These are phyloP conservation scores for Ailuropoda melanoleuca DNA, from an alignment of 2,113 vertebrate species.

Conservation along the genomic window DNA sequence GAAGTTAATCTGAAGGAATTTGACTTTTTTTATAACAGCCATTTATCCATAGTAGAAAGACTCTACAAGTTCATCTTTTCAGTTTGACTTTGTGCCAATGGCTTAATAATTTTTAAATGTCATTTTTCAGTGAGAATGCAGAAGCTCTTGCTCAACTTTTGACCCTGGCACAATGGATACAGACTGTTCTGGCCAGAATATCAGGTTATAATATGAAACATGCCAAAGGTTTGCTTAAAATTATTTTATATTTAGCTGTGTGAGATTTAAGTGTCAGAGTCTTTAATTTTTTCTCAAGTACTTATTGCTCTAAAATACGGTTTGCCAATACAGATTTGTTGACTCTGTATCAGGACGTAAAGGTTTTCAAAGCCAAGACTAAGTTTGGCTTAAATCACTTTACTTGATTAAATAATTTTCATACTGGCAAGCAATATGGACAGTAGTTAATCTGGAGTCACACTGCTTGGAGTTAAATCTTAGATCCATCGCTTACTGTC, in stretches of 20 bases:
- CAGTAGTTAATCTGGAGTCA: conserved; percentile 25
- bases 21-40: not conserved
- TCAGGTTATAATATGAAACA: conserved; percentile 88
- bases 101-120: conserved; percentile 74
- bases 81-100: conserved; percentile 37
- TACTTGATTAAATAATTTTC: conserved; percentile 10
- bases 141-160: conserved; percentile 93
- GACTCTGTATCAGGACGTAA: not conserved
- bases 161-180: conserved; percentile 93
- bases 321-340: conserved; percentile 30
- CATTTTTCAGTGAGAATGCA: conserved; percentile 88
- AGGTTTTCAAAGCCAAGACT: not conserved
- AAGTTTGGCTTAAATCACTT: not conserved
- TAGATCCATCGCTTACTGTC: not conserved
- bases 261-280: conserved; percentile 29
- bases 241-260: conserved; percentile 48
- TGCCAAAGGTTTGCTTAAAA: conserved; percentile 83
- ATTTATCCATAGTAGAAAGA: conserved; percentile 32
- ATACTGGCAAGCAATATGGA: not conserved
- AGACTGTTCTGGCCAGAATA: conserved; percentile 91
- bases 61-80: not conserved
- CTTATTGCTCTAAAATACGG: conserved; percentile 7
- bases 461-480: conserved; percentile 1
- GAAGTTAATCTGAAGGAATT: conserved; percentile 15
- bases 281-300: not conserved